A percentile compares a stretch with the other conserved stretches of the same genome.
These are phyloP conservation scores for Microplitis manilae DNA, from an alignment of 2,888 invertebrate genomes.

Conservation along the genomic window DNA sequence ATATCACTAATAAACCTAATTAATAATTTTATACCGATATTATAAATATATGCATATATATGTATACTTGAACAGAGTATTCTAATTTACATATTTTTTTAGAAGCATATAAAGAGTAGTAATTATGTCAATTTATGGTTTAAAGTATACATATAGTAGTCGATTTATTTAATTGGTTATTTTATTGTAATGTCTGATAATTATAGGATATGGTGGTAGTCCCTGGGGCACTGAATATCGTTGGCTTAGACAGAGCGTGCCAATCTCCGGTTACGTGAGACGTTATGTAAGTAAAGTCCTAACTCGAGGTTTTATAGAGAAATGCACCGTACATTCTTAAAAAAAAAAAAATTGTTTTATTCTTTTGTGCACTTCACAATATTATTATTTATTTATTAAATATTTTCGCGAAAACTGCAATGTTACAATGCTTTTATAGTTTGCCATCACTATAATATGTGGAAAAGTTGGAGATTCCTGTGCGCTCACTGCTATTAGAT, in stretches of 20 bases:
- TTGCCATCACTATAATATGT: too few relatives aligned
- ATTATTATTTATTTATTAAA: background rate
- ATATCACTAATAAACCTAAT: constrained; percentile 12
- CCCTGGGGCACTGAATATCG: constrained; percentile 12
- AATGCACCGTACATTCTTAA: background rate
- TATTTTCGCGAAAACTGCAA: too few relatives aligned
- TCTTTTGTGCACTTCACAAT: background rate
- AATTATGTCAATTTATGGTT: too few relatives aligned
- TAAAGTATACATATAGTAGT: background rate
- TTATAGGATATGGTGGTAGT: constrained; percentile 16
- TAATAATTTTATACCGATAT: background rate
- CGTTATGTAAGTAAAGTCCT: constrained; percentile 35
- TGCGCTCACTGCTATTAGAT: too few relatives aligned
- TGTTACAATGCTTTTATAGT: too few relatives aligned
- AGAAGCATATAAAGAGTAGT: too few relatives aligned
- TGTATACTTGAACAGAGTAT: background rate
- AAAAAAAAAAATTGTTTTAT: background rate
- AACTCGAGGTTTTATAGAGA: constrained; percentile 19
- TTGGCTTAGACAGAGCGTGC: constrained; percentile 32
- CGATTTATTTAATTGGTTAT: constrained; percentile 23
- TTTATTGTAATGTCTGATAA: constrained; percentile 26
- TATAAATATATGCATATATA: background rate
- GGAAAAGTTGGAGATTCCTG: too few relatives aligned
- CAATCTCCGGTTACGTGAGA: constrained; percentile 41
- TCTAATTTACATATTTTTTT: too few relatives aligned